Conservation (phyloP, 2,797 vertebrate genomes). For the Eulemur mongoz region DNA sequence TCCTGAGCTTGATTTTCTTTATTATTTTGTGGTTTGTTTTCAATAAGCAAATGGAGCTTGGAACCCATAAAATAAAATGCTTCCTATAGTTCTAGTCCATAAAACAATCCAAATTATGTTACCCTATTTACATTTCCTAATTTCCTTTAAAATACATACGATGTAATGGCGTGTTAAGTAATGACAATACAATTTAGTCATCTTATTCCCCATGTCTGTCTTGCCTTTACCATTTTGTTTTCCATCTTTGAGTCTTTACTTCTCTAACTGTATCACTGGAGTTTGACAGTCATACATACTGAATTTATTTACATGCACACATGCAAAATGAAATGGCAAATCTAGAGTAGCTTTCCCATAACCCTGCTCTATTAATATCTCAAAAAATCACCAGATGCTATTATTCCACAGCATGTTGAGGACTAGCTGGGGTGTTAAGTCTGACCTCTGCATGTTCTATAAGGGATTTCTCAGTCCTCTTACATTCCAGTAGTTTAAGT, state of each 20-base stretch:
- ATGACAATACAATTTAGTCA: background rate
- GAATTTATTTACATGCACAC: constrained; percentile 51
- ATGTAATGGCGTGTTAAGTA: background rate
- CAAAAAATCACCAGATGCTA: constrained; percentile 71
- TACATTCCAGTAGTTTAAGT: constrained; percentile 85
- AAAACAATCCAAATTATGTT: background rate
- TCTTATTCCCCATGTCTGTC: background rate
- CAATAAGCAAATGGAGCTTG: background rate
- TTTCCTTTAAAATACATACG: background rate
- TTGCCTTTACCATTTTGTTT: background rate
- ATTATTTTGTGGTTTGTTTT: constrained; percentile 4
- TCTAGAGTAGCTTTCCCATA: constrained; percentile 81
- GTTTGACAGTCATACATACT: constrained; percentile 64
- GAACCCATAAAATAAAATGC: background rate
- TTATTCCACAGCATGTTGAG: constrained; percentile 71
- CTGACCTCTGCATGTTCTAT: constrained; percentile 79
- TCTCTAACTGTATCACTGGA: background rate
- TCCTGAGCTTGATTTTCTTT: background rate
- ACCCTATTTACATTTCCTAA: background rate
- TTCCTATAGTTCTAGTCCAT: background rate
- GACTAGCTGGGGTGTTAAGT: constrained; percentile 76
- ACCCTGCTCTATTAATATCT: constrained; percentile 72
- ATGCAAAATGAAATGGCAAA: constrained; percentile 71
- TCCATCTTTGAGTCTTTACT: background rate
- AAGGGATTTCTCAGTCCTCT: constrained; percentile 78